These are phyloP conservation scores for Cetonia aurata DNA, from an alignment of 2,888 invertebrate genomes.

Conservation along the genomic window DNA sequence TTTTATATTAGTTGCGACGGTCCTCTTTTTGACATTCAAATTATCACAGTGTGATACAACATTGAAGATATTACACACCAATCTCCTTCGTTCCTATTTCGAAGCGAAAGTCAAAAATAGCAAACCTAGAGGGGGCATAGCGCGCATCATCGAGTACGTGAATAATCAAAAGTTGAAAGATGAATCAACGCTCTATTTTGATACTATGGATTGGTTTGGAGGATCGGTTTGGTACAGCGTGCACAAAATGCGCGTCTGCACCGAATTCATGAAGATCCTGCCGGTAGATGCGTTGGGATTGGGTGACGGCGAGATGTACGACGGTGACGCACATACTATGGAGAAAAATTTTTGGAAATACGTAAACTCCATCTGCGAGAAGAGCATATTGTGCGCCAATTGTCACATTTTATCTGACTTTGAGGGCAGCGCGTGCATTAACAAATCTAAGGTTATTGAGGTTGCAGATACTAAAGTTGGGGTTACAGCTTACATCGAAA, in stretches of 20 bases:
- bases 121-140: neutral
- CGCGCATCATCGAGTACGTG: neutral
- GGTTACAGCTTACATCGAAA: neutral
- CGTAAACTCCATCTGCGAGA: too few relatives aligned
- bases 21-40: too few relatives aligned
- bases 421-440: neutral
- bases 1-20: too few relatives aligned
- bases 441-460: neutral
- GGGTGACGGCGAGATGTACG: neutral
- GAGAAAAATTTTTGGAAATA: neutral
- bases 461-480: neutral
- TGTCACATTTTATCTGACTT: neutral
- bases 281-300: neutral
- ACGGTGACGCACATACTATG: neutral
- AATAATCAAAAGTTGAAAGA: neutral
- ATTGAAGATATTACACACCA: too few relatives aligned
- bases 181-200: neutral
- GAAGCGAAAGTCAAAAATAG: too few relatives aligned
- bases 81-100: too few relatives aligned
- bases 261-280: neutral
- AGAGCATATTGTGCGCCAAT: neutral
- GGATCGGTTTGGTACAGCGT: conserved; percentile 22
- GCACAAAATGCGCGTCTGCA: neutral
- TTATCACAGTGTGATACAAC: too few relatives aligned
- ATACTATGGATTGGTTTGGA: conserved; percentile 2